These are phyloP conservation scores for Zoanthus solanderi DNA, from an alignment of 92 coral and sea anemone species.

Conservation along the genomic window DNA sequence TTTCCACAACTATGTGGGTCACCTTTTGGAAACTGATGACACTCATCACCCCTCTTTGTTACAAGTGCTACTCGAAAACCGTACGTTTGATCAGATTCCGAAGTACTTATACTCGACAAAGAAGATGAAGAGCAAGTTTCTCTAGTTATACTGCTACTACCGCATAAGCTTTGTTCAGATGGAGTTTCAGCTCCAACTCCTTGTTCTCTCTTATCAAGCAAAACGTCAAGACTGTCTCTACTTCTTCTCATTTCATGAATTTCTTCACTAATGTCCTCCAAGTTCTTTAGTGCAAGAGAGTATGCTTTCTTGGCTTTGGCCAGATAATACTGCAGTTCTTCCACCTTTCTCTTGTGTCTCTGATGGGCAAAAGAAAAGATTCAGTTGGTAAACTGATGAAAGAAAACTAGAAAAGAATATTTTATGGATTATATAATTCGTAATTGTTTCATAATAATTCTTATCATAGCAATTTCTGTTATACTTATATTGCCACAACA, in stretches of 20 bases:
- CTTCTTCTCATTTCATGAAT: conserved; percentile 93
- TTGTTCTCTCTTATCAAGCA: conserved; percentile 78
- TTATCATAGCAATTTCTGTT: no score
- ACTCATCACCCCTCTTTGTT: conserved; percentile 1
- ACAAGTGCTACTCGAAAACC: conserved; percentile 32
- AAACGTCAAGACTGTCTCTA: conserved; percentile 69
- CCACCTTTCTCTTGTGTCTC: conserved; percentile 87
- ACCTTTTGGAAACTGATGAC: background rate
- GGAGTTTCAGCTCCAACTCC: conserved; percentile 98
- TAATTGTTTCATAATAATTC: no score
- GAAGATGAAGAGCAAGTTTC: conserved; percentile 10
- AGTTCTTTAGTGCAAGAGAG: conserved; percentile 82
- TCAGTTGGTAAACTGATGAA: background rate
- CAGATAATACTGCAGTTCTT: conserved; percentile 72
- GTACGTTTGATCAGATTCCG: background rate
- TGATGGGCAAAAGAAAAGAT: conserved; percentile 26
- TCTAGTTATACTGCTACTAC: background rate
- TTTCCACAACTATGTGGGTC: background rate
- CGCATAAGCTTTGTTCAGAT: conserved; percentile 41
- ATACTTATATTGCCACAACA: no score
- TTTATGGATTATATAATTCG: background rate
- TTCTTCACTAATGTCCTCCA: conserved; percentile 95
- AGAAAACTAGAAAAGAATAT: background rate
- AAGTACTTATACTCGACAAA: conserved; percentile 13
- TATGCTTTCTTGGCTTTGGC: conserved; percentile 79